Evolutionary conservation across 2,888 invertebrate species (phyloP), one percentile per base, ranked within the genome.

Genomic region (Eurytoma californica): DNA sequence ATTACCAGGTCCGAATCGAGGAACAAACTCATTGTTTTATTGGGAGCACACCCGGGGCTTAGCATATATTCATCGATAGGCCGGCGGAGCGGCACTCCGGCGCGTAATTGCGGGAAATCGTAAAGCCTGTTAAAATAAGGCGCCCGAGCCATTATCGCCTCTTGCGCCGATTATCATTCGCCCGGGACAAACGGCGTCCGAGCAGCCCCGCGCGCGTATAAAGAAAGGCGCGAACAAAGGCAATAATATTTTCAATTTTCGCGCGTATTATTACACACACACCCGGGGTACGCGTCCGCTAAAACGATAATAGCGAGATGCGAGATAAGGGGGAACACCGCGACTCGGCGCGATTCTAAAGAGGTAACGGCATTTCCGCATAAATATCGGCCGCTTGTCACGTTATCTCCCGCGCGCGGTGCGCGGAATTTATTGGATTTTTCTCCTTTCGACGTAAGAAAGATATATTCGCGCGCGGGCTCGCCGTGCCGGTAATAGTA

Each of bases 181-280:
- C 18, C 30, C n/a, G 53, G 61, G 49, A 57, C 30, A 58, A 72
- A 67, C 77, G 72, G 61, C 63, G 60, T 58, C 47, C 53, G 7
- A 60, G 47, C 68, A 39, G 16, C 14, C 39, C 12, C n/a, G 18
- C n/a, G n/a, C n/a, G 30, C 24, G 4, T 53, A 3, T 55, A 60
- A 51, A 53, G 30, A 68, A 68, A 68, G 53, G 39, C 47, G n/a
- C 49, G 60, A 70, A 79, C 79, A 75, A 75, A 79, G 79, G 61
- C 75, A 67, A 79, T 79, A 76, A 75, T 76, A 76, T 76, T 79
- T 79, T 75, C 79, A 75, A 79, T 82, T 79, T 79, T 75, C 67
- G 61, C 67, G 68, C 20, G 20, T 63, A 68, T 68, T 68, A 76
- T 61, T 47, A 57, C 14, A 12, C 60, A 18, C n/a, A 7, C 47